Conservation (phyloP, 2,113 vertebrate species). For the Polypterus senegalus region DNA sequence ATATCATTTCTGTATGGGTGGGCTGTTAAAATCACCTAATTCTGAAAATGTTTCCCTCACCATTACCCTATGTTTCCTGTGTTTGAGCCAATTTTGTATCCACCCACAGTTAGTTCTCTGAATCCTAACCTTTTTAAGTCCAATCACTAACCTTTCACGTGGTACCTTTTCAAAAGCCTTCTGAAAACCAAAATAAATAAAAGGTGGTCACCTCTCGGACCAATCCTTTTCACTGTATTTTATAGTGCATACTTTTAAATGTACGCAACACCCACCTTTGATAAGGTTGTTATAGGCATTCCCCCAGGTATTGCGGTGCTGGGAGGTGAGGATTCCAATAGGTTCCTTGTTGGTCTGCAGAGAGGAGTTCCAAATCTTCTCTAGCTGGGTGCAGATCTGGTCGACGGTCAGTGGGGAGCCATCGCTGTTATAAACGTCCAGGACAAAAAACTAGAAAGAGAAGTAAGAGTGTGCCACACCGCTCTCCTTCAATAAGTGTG, state of each 20-base stretch:
- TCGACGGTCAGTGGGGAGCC: slow-evolving; percentile 71
- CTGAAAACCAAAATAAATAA: no score
- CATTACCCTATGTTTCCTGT: no score
- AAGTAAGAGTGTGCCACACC: not conserved
- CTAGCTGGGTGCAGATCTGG: slow-evolving; percentile 83
- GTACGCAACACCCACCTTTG: slow-evolving; percentile 54
- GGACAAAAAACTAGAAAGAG: slow-evolving; percentile 70
- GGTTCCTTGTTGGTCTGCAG: slow-evolving; percentile 95
- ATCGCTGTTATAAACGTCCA: slow-evolving; percentile 87
- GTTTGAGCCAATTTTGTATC: no score
- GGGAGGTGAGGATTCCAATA: slow-evolving; percentile 84
- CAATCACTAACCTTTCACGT: no score
- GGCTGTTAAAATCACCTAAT: not conserved
- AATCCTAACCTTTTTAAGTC: no score
- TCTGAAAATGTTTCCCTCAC: no score
- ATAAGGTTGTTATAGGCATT: slow-evolving; percentile 88
- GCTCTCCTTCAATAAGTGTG: not conserved
- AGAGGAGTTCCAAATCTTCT: slow-evolving; percentile 96
- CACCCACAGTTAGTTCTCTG: no score
- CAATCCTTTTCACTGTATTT: no score
- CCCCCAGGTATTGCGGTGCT: slow-evolving; percentile 93
- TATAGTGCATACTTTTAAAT: no score
- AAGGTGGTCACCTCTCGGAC: no score
- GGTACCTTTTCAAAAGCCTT: no score
- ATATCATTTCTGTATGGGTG: not conserved